Evolutionary conservation across 2,888 invertebrate genomes (phyloP).

Genomic region (Mythimna lalbum): DNA sequence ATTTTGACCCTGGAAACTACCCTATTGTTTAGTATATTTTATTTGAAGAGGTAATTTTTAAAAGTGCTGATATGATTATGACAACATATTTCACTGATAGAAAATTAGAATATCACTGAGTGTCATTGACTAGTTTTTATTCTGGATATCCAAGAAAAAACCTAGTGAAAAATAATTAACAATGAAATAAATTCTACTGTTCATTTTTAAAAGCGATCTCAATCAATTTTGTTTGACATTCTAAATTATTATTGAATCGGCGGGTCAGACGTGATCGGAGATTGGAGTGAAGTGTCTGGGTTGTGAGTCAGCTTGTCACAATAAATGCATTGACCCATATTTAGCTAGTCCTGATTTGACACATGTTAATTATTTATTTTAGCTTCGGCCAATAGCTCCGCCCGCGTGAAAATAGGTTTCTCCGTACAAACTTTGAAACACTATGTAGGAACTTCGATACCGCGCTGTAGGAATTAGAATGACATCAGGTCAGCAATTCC

Average conservation of each 20-base stretch:
- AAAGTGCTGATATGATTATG: too few species aligned
- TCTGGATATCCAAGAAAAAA: not conserved
- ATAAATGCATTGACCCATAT: conserved; percentile 2
- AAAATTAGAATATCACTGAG: not conserved
- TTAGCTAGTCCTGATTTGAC: conserved; percentile 4
- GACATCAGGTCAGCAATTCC: too few species aligned
- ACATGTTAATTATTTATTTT: too few species aligned
- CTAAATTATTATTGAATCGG: conserved; percentile 12
- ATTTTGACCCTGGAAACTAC: too few species aligned
- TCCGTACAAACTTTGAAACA: too few species aligned
- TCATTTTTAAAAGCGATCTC: not conserved
- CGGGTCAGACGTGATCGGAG: conserved; percentile 22
- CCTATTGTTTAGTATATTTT: too few species aligned
- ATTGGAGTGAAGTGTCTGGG: not conserved
- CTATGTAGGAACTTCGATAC: too few species aligned
- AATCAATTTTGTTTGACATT: conserved; percentile 17
- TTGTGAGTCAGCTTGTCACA: conserved; percentile 23
- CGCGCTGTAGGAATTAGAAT: too few species aligned
- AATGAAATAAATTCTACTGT: not conserved
- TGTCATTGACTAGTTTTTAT: not conserved
- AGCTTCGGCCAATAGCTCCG: too few species aligned
- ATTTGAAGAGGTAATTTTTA: too few species aligned
- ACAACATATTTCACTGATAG: not conserved
- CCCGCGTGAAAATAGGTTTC: too few species aligned
- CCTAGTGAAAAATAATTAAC: not conserved